Evolutionary conservation across 64 coral and sea anemone species (phyloP), one percentile per base, ranked within the genome.

Genomic region (Actinia equina): DNA sequence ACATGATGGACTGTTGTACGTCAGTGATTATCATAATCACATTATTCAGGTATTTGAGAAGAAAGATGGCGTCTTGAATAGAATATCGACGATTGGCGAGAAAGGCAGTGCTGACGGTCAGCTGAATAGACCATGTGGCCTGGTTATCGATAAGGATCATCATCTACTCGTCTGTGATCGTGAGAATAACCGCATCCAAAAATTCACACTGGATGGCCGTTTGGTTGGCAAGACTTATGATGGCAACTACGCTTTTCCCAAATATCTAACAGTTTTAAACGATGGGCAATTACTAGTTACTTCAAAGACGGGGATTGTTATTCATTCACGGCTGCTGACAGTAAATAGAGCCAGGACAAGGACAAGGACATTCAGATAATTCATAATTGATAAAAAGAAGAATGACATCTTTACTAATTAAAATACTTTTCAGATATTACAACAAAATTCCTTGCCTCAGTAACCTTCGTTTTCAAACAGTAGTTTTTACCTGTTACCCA

Each of bases 181-280:
- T 53, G 17, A 2, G 6, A 74, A 71, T 49, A 74, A 74, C 49
- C 42, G 65, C 20, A 42, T 87, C 23, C 65, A 87, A 2, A 60
- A 84, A 37, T 59, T 91, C 11, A 79, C 63, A 91, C 7, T 22
- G 41, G 82, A 87, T 30, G 85, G n/a, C 6, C 13, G 17, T 19
- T 64, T 19, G 43, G 37, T 89, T 0, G 77, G 77, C 9, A 79
- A 79, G 37, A 43, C 37, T 79, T 18, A 22, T 19, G n/a, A 67
- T 3, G 22, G n/a, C n/a, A n/a, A n/a, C n/a, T n/a, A n/a, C 1
- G n/a, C 22, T 3, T 2, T 6, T 6, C 62, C 62, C 6, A 0
- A 0, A 0, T 67, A 67, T 67, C 5, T n/a, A 22, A 23, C 19
- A 67, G 62, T 67, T 67, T 67, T 67, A 6, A 22, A 67, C 6